Evolutionary conservation across 2,113 vertebrate genomes (phyloP), one percentile per base, ranked within the genome.

Genomic region (Mormyrus lacerda): DNA sequence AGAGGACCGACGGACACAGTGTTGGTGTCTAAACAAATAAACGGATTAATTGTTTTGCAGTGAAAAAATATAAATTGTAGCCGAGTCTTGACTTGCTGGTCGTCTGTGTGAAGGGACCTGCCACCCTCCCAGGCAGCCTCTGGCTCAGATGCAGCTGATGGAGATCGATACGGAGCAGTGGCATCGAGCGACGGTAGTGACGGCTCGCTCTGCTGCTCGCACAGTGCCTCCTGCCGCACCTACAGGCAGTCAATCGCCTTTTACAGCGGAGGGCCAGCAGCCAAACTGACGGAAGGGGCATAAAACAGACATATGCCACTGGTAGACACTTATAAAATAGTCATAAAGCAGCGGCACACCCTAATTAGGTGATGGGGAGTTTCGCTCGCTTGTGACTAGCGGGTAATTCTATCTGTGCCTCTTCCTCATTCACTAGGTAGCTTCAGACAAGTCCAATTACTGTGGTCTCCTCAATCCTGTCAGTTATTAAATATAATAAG

Each of bases 131-230:
- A 11, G 24, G 9, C 58, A 90, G 87, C 51, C 39, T 87, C 24
- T 69, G 24, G 31, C 50, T 55, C 90, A 87, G 55, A 58, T 55
- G 61, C 35, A 35, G 10, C n/a, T 89, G 88, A 91, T 92, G 85
- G 88, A 91, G 89, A 88, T 82, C 82, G 85, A 76, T 55, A 87
- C 11, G 19, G 3, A 69, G 73, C 51, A 69, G 85, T 42, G 15
- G 2, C 44, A 10, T 44, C 73, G 82, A 84, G 58, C 35, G 48
- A 76, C 89, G 58, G 35, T 35, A 79, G 87, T 88, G 86, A 55
- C 53, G 85, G 17, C 48, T 50, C 53, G 5, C 19, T 24, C 11
- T 1, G 21, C n/a, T 17, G 21, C 31, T 55, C 31, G 1, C 27
- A 0, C 13, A 2, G 31, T 0, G 19, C 50, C 17, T 42, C 47